phyloP scores from a whole-genome alignment of 1,140 invertebrate species.

The Panagrolaimus sp. region DNA sequence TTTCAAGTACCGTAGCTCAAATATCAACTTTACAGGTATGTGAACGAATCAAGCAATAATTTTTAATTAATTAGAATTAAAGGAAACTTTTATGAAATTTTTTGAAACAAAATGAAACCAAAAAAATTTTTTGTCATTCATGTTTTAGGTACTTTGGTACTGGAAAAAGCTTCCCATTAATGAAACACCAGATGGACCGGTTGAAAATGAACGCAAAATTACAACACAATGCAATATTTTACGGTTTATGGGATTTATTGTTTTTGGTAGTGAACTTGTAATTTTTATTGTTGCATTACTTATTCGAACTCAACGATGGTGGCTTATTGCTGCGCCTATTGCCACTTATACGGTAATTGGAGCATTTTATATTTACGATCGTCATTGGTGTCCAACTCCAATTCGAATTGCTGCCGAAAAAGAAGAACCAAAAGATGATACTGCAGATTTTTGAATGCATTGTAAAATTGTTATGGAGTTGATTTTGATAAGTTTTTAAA shows the following conservation, averaged over 20 bases:
- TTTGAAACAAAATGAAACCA: no score
- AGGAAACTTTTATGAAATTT: no score
- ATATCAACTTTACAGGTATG: constrained; percentile 40
- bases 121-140: not conserved
- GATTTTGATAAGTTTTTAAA: no score
- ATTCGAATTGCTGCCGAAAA: no score
- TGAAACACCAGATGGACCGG: not conserved
- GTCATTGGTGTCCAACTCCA: not conserved
- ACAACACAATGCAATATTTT: constrained; percentile 7
- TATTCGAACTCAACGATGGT: not conserved
- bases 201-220: not conserved
- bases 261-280: not conserved
- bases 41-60: constrained; percentile 29
- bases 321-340: constrained; percentile 2
- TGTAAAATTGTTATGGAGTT: no score
- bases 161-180: constrained; percentile 10
- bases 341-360: not conserved
- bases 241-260: constrained; percentile 1
- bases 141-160: constrained; percentile 11
- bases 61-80: not conserved
- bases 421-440: no score
- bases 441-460: no score
- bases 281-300: constrained; percentile 13
- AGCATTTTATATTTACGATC: not conserved
- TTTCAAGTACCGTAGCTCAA: constrained; percentile 42